A percentile compares a stretch with the other conserved stretches of the same genome.
phyloP scores from a whole-genome alignment of 2,888 invertebrate genomes.

The Lacanobia wlatinum region DNA sequence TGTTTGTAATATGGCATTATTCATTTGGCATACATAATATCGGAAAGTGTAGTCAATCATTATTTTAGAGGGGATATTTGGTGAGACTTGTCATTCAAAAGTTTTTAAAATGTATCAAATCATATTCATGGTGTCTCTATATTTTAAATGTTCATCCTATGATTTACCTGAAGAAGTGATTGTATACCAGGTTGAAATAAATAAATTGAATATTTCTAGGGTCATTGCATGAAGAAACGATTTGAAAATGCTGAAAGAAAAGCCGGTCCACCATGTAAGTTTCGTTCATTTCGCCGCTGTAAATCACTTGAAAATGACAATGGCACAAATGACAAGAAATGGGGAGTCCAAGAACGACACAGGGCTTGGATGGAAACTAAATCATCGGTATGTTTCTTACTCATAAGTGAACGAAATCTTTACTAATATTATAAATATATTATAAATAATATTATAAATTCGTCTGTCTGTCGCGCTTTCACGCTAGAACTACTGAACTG shows the following conservation, averaged over 20 bases:
- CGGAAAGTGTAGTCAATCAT: neutral
- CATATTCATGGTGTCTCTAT: slow-evolving; percentile 20
- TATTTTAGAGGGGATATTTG: neutral
- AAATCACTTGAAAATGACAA: slow-evolving; percentile 30
- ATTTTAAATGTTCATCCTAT: neutral
- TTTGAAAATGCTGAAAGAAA: slow-evolving; percentile 1
- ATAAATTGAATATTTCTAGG: slow-evolving; percentile 29
- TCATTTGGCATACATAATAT: neutral
- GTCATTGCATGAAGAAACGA: slow-evolving; percentile 27
- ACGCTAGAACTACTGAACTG: no score
- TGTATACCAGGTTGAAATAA: neutral
- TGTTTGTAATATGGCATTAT: slow-evolving; percentile 18
- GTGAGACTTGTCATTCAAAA: neutral
- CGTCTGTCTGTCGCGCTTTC: no score
- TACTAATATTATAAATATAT: no score
- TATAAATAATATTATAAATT: no score
- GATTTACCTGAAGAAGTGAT: neutral
- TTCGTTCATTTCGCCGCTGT: slow-evolving; percentile 37
- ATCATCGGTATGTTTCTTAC: slow-evolving; percentile 33
- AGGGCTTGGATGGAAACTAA: slow-evolving; percentile 7
- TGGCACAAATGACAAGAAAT: slow-evolving; percentile 29
- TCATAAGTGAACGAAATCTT: neutral
- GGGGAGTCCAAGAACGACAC: slow-evolving; percentile 19
- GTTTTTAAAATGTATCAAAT: slow-evolving; percentile 8
- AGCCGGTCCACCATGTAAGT: slow-evolving; percentile 22